Evolutionary conservation across 2,113 vertebrate genomes (phyloP).

Genomic region (Oryzias curvinotus): DNA sequence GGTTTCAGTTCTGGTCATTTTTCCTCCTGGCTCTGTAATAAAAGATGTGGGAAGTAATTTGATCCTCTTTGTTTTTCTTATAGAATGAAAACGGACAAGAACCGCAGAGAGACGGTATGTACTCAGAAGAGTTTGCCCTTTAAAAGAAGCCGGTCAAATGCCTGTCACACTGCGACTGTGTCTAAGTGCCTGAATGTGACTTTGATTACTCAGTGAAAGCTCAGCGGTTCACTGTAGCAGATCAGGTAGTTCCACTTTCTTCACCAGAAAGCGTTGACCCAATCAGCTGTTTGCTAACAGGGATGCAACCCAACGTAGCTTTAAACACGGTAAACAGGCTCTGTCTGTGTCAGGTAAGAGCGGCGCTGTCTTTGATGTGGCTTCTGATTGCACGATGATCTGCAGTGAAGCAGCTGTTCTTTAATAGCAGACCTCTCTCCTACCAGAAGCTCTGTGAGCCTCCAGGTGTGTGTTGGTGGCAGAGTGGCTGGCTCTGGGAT

Average conservation of each 20-base stretch:
- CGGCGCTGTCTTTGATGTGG: constrained; percentile 53
- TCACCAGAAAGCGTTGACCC: constrained; percentile 1
- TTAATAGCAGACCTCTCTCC: constrained; percentile 42
- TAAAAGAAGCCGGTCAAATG: constrained; percentile 6
- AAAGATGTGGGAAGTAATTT: constrained; percentile 3
- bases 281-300: constrained; percentile 7
- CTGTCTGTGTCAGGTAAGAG: constrained; percentile 27
- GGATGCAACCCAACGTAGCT: constrained; percentile 1
- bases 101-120: constrained; percentile 72
- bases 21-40: background rate
- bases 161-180: constrained; percentile 21
- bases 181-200: constrained; percentile 62
- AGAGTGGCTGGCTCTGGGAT: constrained; percentile 30
- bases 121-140: constrained; percentile 16
- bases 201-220: constrained; percentile 51
- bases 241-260: constrained; percentile 32
- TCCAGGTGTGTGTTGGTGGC: constrained; percentile 49
- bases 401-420: constrained; percentile 55
- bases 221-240: constrained; percentile 9
- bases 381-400: constrained; percentile 19
- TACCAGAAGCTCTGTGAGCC: constrained; percentile 59
- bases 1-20: background rate
- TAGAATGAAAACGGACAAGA: constrained; percentile 72
- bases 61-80: constrained; percentile 39
- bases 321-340: constrained; percentile 20